Evolutionary conservation across 2,113 vertebrate genomes (phyloP), one percentile per base, ranked within the genome.

Genomic region (Anas platyrhynchos): DNA sequence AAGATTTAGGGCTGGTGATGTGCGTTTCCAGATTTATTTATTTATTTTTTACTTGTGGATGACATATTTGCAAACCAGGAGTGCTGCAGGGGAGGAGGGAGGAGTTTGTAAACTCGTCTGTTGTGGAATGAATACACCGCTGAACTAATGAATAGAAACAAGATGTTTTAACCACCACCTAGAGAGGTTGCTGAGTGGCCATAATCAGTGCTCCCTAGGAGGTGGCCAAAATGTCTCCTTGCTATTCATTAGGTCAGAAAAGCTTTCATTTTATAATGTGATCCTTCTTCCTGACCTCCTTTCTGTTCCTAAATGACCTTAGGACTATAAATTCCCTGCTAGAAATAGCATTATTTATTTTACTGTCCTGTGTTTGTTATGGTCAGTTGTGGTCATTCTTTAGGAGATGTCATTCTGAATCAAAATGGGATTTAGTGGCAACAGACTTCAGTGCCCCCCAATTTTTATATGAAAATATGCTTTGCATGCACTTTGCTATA

Each of bases 211-310:
- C 96, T 94, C 96, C 93, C 90, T 95, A 96, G 97, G 97, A 96
- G 95, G 95, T 96, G 97, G 97, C 93, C 97, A 93, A 94, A 96
- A 97, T 94, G 96, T 97, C 97, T 97, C 97, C 92, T 94, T 87
- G 73, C 95, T 94, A 97, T 97, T 97, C 96, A 95, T 92, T 95
- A 96, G 95, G 90, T 93, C 96, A 91, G 89, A 96, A 96, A 93
- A 86, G 97, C 92, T 95, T 93, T 95, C 1, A 2, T 89, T 97
- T 97, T 96, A 97, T 94, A 97, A 96, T 87, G 93, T 91, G 94
- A 94, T 95, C 96, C 92, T 86, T 96, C 91, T 95, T 94, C 91
- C 91, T 97, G 96, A 95, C 92, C 96, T 96, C 52, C 69, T 88
- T 93, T 96, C 93, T 96, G 72, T 83, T 96, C 94, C 89, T 91